A percentile compares a stretch with the other conserved stretches of the same genome.
phyloP scores from a whole-genome alignment of 2,113 vertebrate genomes.

The Eubucco bourcierii region DNA sequence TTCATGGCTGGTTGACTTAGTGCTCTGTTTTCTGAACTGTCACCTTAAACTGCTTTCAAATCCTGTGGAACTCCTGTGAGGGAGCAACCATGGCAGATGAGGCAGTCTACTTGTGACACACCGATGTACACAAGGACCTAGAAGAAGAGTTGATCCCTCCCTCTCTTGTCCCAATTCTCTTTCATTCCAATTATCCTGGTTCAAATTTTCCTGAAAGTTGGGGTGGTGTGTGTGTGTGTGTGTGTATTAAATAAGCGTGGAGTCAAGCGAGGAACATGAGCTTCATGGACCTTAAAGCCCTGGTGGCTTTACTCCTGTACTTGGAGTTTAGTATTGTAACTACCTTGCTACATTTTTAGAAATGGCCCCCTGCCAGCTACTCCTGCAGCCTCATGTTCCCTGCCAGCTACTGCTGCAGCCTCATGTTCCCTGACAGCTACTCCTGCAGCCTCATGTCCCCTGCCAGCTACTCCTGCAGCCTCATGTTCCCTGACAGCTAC shows the following conservation, averaged over 20 bases:
- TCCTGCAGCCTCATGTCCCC: background rate
- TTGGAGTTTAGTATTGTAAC: background rate
- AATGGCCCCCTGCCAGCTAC: no score
- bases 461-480: no score
- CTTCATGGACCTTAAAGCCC: background rate
- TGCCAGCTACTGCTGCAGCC: no score
- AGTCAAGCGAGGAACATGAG: background rate
- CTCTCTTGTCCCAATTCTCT: background rate
- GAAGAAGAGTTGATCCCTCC: background rate
- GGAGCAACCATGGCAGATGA: background rate
- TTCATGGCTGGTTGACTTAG: background rate
- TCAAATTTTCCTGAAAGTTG: background rate
- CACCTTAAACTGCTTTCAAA: conserved; percentile 22
- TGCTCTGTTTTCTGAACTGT: background rate
- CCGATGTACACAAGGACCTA: fast-evolving
- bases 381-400: background rate
- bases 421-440: no score
- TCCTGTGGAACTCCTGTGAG: background rate
- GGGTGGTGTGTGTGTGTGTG: no score
- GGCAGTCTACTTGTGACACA: background rate
- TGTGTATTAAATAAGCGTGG: no score
- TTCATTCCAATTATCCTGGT: background rate
- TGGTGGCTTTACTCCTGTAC: background rate
- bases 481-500: no score
- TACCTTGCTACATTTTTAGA: background rate